Conservation (phyloP, 2,113 vertebrate species). For the Aptenodytes patagonicus region DNA sequence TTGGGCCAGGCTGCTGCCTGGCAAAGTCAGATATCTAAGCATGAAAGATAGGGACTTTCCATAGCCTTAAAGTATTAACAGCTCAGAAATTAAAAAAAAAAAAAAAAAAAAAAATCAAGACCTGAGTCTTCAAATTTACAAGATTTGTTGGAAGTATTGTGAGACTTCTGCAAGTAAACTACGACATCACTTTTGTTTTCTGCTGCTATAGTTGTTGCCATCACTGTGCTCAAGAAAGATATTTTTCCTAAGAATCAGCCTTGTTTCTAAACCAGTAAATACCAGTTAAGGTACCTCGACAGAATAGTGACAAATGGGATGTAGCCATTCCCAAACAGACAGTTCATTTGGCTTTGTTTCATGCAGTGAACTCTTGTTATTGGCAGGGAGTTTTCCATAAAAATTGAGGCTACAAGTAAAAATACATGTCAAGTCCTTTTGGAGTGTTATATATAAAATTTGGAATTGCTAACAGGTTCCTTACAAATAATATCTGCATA, state of each 20-base stretch:
- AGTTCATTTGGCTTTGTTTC: background rate
- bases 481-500: background rate
- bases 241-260: background rate
- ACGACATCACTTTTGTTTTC: background rate
- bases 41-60: background rate
- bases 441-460: background rate
- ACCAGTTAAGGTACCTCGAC: background rate
- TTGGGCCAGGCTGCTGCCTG: background rate
- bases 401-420: background rate
- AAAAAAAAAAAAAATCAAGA: background rate
- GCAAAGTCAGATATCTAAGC: background rate
- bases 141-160: background rate
- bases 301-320: background rate
- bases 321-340: background rate
- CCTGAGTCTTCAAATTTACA: background rate
- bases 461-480: background rate
- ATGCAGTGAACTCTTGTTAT: background rate
- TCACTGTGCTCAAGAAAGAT: background rate
- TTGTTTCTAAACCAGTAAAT: background rate
- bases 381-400: background rate
- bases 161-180: background rate
- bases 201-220: background rate
- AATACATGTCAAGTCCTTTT: background rate
- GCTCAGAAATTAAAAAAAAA: background rate
- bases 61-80: background rate